Conservation (phyloP, 1,140 invertebrate genomes). For the Agrilus planipennis region DNA sequence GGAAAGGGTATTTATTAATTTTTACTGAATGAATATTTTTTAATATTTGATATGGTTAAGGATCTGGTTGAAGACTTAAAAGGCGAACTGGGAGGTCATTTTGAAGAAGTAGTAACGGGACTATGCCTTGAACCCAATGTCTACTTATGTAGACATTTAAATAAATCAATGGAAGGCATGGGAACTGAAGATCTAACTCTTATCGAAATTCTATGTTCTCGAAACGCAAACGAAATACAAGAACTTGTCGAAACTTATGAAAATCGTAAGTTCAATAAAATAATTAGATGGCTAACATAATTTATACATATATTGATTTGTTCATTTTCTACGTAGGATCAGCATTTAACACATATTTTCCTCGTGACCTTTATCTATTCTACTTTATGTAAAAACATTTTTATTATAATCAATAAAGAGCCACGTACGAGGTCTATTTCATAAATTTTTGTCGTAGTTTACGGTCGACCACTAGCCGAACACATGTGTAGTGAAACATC, state of each 20-base stretch:
- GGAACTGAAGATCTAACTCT: slow-evolving; percentile 49
- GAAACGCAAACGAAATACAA: slow-evolving; percentile 51
- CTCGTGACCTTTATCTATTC: no score
- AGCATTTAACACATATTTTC: no score
- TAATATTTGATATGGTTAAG: slow-evolving; percentile 26
- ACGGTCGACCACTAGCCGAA: slow-evolving; percentile 57
- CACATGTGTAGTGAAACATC: slow-evolving; percentile 69
- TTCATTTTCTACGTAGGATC: no score
- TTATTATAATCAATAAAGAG: no score
- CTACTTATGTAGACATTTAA: slow-evolving; percentile 57
- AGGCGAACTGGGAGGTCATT: slow-evolving; percentile 62
- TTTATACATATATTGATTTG: no score
- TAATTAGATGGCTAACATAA: no score
- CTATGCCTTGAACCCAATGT: slow-evolving; percentile 55
- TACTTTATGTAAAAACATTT: no score
- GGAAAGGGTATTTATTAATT: slow-evolving; percentile 58
- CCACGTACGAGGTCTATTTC: no score
- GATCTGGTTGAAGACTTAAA: slow-evolving; percentile 64
- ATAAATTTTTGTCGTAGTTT: slow-evolving; percentile 43
- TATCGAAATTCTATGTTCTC: slow-evolving; percentile 60
- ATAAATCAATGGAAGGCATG: slow-evolving; percentile 52
- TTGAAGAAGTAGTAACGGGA: slow-evolving; percentile 64
- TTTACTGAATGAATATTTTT: neutral
- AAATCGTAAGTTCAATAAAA: slow-evolving; percentile 45
- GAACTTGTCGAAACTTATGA: slow-evolving; percentile 54